Base-by-base conservation (phyloP, 2,888 invertebrate genomes). In the Rhagophthalmus giganteus region DNA sequence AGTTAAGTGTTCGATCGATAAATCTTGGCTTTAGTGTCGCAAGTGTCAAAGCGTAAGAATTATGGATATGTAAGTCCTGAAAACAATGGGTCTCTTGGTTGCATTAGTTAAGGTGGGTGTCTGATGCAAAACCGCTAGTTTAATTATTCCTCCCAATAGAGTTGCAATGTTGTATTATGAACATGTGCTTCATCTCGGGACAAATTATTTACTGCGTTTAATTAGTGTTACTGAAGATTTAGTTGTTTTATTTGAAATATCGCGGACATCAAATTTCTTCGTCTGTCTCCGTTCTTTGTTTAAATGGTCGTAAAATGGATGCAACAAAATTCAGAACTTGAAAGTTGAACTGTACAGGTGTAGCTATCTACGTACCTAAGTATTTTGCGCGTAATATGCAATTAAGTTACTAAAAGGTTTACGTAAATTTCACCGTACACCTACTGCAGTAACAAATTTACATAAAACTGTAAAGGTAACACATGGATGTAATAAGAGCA, bases 131-230 rank as follows among this genome's bases (percentile, higher is more conserved):
- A 46, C 38, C 46, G 31, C 38, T 9, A 12, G 15, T 46, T 46
- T 46, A 46, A 46, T 46, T 46, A 46, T 46, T 46, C 46, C 46
- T 46, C 46, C 38, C 39, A 24, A 45, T 28, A 31, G 45, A 37
- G 35, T 44, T 25, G 31, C 35, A 28, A 37, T 37, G 11, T 30
- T 31, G 37, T n/a, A n/a, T n/a, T 25, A 24, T 32, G 32, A 39
- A 28, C 45, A 39, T 33, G 37, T 35, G 46, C 34, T 35, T 45
- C 37, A 45, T 31, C 27, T 10, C 12, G 37, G 12, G 4, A 25
- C 16, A 14, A 32, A 30, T 31, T 46, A 30, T 46, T n/a, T n/a
- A 24, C 31, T 7, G 8, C 26, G 8, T 28, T 39, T 38, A 46
- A 39, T 46, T 46, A 46, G 39, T 46, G 7, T 20, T 7, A 20